Evolutionary conservation across 2,888 invertebrate genomes (phyloP).

Genomic region (Ochropacha duplaris): DNA sequence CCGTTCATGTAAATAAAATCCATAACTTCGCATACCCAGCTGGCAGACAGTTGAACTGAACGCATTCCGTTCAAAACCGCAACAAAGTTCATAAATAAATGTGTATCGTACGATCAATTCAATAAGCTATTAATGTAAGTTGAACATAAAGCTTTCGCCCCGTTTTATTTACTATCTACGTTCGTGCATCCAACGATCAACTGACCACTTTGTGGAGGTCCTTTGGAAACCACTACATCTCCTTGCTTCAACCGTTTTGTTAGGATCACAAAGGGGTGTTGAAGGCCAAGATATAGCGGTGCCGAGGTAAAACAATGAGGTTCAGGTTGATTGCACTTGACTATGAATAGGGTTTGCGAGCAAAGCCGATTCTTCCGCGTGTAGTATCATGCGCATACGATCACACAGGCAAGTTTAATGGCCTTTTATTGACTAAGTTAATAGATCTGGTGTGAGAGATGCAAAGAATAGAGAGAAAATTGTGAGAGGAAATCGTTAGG

Average conservation of each 20-base stretch:
- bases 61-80: constrained; percentile 6
- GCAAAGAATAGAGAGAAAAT: not conserved
- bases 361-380: constrained; percentile 56
- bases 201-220: constrained; percentile 15
- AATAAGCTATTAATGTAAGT: constrained; percentile 46
- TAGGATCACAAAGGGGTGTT: not conserved
- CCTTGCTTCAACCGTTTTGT: constrained; percentile 1
- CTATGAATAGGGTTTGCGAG: constrained; percentile 56
- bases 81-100: constrained; percentile 21
- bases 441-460: constrained; percentile 16
- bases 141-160: constrained; percentile 50
- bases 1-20: not conserved
- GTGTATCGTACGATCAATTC: constrained; percentile 39
- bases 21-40: not conserved
- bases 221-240: constrained; percentile 21
- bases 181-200: constrained; percentile 57
- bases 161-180: constrained; percentile 56
- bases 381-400: constrained; percentile 50
- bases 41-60: not conserved
- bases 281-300: not conserved
- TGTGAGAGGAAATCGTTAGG: not conserved
- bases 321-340: constrained; percentile 76
- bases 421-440: constrained; percentile 36
- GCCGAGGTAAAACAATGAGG: constrained; percentile 64
- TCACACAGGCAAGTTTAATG: constrained; percentile 51